Base-by-base conservation (phyloP, 2,888 invertebrate genomes). In the Gymnosoma rotundatum region DNA sequence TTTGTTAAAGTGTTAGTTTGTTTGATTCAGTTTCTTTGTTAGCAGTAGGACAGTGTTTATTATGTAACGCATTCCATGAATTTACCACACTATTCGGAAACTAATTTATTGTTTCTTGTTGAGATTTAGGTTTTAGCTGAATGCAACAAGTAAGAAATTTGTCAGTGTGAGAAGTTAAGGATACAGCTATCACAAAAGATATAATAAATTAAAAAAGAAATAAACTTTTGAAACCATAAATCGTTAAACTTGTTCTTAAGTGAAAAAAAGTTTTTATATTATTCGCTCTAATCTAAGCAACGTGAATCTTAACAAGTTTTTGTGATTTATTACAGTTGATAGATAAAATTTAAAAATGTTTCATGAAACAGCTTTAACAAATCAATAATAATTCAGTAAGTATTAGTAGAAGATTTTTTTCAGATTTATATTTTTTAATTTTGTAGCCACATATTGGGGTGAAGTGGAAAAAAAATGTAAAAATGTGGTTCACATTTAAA, bases 81-180 rank as follows among this genome's bases (percentile, higher is more conserved):
- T 74, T 74, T 74, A 64, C 78, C 73, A 67, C 83, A 84, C 73
- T 73, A 63, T 56, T 73, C 72, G 60, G 61, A 66, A 81, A 81
- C 74, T 78, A 74, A 84, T 84, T 84, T 84, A 84, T 84, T 84
- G 84, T 78, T 84, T 81, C 78, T 81, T 84, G 81, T 81, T 78
- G 78, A 84, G 81, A 84, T 81, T 84, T 78, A 54, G 84, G 73
- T 81, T 84, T 84, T 78, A 74, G 12, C 58, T 64, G 10, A 74
- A 78, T 69, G 78, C 84, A 84, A 84, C 84, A 84, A 84, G 84
- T 84, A 48, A 10, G 66, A 78, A 80, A 80, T 84, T 84, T 84
- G 76, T 84, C 74, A 58, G 60, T 64, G 25, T 78, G 25, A 54
- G 54, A 61, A 42, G 25, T 58, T 78, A 58, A 21, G 63, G 52